Percentiles rank a stretch among this genome's conserved stretches.
phyloP scores from a whole-genome alignment of 2,797 vertebrate species.

The Syngnathus rostellatus region DNA sequence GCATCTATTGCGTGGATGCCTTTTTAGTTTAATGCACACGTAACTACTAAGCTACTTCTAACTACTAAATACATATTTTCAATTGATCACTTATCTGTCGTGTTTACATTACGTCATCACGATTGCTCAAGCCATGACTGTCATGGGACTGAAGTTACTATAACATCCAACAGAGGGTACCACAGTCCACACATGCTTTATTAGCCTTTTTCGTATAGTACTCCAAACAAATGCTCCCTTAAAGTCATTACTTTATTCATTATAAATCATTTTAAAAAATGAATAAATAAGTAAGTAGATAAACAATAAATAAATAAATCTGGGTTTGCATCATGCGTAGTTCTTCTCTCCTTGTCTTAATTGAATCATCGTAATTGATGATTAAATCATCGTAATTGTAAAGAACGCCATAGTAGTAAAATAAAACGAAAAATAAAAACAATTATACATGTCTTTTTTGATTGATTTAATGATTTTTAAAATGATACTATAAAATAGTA shows the following conservation, averaged over 20 bases:
- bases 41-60: background rate
- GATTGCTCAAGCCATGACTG: background rate
- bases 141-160: background rate
- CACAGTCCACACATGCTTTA: slow-evolving; percentile 1
- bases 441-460: too few species aligned
- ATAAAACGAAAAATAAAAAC: background rate
- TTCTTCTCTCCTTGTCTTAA: too few species aligned
- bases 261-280: too few species aligned
- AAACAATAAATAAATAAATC: too few species aligned
- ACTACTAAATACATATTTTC: background rate
- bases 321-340: too few species aligned
- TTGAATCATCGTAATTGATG: too few species aligned
- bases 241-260: too few species aligned
- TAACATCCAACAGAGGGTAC: slow-evolving; percentile 26
- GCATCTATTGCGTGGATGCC: background rate
- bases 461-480: background rate
- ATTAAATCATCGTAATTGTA: too few species aligned
- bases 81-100: background rate
- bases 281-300: too few species aligned
- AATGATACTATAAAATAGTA: background rate
- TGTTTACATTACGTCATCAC: background rate
- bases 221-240: too few species aligned
- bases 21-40: background rate
- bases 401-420: too few species aligned
- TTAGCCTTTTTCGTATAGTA: too few species aligned